A percentile compares a stretch with the other conserved stretches of the same genome.
phyloP scores from a whole-genome alignment of 64 coral and sea anemone species.

The Montipora foliosa region DNA sequence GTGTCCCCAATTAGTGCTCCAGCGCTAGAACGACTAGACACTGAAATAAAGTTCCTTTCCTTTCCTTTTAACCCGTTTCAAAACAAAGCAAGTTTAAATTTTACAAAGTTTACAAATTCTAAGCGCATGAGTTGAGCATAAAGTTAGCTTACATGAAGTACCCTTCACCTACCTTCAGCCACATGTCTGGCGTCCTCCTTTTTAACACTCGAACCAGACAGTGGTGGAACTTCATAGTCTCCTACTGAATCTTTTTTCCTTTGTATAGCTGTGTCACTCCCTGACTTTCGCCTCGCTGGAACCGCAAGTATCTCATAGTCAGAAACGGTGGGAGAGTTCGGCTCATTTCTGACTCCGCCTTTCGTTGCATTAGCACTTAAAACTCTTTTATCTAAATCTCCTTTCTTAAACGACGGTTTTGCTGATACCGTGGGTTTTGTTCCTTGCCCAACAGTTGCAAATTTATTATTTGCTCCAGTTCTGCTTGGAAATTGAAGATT shows the following conservation, averaged over 20 bases:
- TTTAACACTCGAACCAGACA: background rate
- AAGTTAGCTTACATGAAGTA: background rate
- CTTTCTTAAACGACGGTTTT: background rate
- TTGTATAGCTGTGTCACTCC: background rate
- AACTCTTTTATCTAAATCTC: background rate
- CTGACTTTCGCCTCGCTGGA: background rate
- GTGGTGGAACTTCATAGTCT: background rate
- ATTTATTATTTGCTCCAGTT: background rate
- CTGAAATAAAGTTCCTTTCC: no score
- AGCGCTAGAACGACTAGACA: no score
- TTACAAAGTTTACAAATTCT: no score
- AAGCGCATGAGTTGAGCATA: background rate
- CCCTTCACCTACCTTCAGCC: conserved; percentile 22
- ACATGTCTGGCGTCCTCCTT: background rate
- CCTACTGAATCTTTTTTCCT: background rate
- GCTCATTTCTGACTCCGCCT: background rate
- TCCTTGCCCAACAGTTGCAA: no score
- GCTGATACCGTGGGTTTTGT: background rate
- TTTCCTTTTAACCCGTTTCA: no score
- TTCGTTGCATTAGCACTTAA: background rate
- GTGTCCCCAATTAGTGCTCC: no score
- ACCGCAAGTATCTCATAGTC: background rate
- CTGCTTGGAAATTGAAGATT: conserved; percentile 5
- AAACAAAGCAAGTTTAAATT: no score
- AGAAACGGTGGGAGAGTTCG: background rate